Percentiles rank a stretch among this genome's conserved stretches.
phyloP scores from a whole-genome alignment of 2,113 vertebrate genomes.

The Columba livia region DNA sequence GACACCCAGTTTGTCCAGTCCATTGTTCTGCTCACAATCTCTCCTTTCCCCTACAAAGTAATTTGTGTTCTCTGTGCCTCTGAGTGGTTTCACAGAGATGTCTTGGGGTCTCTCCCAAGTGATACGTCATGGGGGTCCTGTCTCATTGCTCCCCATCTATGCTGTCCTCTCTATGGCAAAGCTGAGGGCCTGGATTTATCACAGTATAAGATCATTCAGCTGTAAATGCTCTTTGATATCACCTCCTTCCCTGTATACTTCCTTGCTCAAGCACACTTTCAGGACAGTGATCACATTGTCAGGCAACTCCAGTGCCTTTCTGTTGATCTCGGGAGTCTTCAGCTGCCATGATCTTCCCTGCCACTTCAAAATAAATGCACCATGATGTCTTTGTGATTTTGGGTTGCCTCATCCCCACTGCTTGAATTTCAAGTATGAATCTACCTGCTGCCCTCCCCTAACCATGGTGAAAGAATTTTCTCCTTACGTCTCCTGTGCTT shows the following conservation, averaged over 20 bases:
- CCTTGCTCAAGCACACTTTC: background rate
- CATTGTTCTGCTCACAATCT: background rate
- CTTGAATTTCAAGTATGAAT: background rate
- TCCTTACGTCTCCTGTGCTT: background rate
- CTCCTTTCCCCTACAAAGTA: background rate
- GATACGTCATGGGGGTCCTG: background rate
- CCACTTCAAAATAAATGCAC: background rate
- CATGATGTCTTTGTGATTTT: background rate
- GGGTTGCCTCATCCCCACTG: background rate
- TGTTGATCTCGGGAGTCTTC: background rate
- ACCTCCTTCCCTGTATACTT: background rate
- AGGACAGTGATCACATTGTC: background rate
- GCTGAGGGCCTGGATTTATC: background rate
- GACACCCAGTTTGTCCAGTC: background rate
- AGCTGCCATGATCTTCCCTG: background rate
- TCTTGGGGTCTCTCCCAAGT: accelerated
- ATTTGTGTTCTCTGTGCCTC: background rate
- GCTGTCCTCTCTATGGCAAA: background rate
- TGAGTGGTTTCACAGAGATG: background rate
- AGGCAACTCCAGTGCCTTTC: background rate
- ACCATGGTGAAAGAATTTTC: background rate
- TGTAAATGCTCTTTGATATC: background rate
- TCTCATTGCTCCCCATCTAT: background rate
- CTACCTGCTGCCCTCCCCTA: background rate
- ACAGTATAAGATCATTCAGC: background rate